phyloP scores from a whole-genome alignment of 2,888 invertebrate genomes.

The Ganaspis brasiliensis region DNA sequence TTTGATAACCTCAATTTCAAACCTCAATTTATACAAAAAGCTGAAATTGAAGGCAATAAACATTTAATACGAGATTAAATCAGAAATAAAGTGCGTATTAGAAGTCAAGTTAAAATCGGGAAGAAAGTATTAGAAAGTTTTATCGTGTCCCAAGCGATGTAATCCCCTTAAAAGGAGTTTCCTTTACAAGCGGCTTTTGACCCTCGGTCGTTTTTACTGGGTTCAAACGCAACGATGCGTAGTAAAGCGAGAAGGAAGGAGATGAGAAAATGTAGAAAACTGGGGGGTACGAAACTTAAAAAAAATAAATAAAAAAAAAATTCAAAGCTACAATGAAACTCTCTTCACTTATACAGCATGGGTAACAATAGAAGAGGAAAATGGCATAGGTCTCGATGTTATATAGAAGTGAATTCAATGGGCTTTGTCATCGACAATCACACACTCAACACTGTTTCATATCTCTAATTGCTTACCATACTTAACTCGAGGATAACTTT shows the following conservation, averaged over 20 bases:
- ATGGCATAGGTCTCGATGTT: neutral
- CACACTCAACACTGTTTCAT: neutral
- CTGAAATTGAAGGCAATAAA: too few relatives aligned
- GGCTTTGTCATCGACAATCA: neutral
- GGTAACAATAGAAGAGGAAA: neutral
- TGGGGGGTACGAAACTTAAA: neutral
- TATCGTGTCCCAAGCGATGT: conserved; percentile 1
- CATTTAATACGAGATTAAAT: conserved; percentile 1
- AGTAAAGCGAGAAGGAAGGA: conserved; percentile 1
- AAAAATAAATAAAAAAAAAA: too few relatives aligned
- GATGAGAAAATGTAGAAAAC: conserved; percentile 1
- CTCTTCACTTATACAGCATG: neutral
- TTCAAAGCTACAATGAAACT: neutral
- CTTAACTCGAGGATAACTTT: neutral
- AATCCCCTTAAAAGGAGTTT: conserved; percentile 24
- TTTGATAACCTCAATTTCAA: too few relatives aligned
- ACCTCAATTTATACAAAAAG: too few relatives aligned
- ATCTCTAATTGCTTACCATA: neutral
- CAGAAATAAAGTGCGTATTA: conserved; percentile 4
- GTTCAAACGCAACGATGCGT: conserved; percentile 27
- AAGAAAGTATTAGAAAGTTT: neutral
- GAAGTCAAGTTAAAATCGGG: neutral
- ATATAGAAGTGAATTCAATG: neutral
- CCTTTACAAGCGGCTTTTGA: conserved; percentile 14
- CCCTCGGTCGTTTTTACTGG: conserved; percentile 9